A percentile compares a stretch with the other conserved stretches of the same genome.
Conservation (phyloP, 2,888 invertebrate species). For the Pristionchus mayeri region DNA sequence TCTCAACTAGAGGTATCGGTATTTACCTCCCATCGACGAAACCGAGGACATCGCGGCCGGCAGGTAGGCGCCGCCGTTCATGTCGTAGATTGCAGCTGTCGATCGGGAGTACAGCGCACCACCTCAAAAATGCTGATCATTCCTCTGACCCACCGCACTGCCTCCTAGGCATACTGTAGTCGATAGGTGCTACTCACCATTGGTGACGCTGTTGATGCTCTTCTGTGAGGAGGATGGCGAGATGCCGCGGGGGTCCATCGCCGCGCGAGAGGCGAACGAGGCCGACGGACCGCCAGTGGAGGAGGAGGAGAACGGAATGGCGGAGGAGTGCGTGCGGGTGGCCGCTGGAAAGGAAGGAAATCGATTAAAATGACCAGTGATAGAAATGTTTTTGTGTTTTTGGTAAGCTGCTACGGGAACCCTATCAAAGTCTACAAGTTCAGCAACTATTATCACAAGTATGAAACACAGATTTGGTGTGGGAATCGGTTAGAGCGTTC, state of each 20-base stretch:
- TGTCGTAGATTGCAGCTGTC: conserved; percentile 60
- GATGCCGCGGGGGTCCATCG: conserved; percentile 46
- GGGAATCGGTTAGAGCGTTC: no score
- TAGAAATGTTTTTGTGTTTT: no score
- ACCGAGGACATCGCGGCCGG: conserved; percentile 10
- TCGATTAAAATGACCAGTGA: not conserved
- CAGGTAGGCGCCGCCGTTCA: not conserved
- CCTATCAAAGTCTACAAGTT: no score
- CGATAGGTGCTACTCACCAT: conserved; percentile 22
- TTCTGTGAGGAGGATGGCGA: conserved; percentile 58
- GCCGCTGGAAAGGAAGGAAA: not conserved
- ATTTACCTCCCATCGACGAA: conserved; percentile 12
- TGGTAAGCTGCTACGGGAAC: no score
- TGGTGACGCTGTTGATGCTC: conserved; percentile 55
- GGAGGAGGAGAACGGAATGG: not conserved
- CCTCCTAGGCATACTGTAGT: not conserved
- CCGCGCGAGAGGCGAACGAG: conserved; percentile 26
- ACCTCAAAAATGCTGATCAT: no score
- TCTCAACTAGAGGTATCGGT: not conserved
- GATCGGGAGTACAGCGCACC: conserved; percentile 54
- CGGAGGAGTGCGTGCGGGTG: conserved; percentile 10
- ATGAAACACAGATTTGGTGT: no score
- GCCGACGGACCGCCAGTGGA: conserved; percentile 14
- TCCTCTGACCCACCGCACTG: not conserved
- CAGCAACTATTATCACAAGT: no score